Evolutionary conservation across 2,888 invertebrate species (phyloP).

Genomic region (Eupelmus urozonus): DNA sequence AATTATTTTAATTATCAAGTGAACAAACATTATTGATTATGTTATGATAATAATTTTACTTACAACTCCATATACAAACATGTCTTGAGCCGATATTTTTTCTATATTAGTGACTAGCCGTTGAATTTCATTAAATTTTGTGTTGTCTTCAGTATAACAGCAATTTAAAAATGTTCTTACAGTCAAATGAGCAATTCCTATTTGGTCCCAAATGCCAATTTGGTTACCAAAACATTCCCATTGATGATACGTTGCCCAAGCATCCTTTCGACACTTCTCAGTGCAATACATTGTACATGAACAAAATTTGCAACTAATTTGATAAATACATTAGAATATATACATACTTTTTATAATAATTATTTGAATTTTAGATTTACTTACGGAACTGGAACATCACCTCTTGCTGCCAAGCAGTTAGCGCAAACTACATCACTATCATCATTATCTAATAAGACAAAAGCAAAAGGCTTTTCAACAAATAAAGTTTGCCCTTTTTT

Average conservation of each 20-base stretch:
- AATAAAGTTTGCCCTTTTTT: slow-evolving; percentile 86
- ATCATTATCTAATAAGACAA: slow-evolving; percentile 82
- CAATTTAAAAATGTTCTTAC: slow-evolving; percentile 82
- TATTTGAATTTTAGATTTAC: slow-evolving; percentile 67
- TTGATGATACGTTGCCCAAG: slow-evolving; percentile 81
- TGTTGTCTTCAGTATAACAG: slow-evolving; percentile 72
- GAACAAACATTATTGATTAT: too few relatives aligned
- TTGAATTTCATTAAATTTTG: slow-evolving; percentile 83
- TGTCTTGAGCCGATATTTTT: slow-evolving; percentile 82
- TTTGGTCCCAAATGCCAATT: slow-evolving; percentile 82
- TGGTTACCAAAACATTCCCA: slow-evolving; percentile 86
- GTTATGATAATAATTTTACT: slow-evolving; percentile 67
- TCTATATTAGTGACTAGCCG: slow-evolving; percentile 86
- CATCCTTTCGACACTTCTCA: slow-evolving; percentile 80
- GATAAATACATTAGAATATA: slow-evolving; percentile 53
- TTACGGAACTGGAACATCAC: slow-evolving; percentile 82
- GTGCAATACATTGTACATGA: slow-evolving; percentile 85
- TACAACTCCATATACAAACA: slow-evolving; percentile 85
- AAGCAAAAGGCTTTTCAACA: slow-evolving; percentile 88
- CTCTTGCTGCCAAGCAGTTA: slow-evolving; percentile 82
- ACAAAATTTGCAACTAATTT: slow-evolving; percentile 83
- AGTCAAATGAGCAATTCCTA: slow-evolving; percentile 90
- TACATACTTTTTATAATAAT: slow-evolving; percentile 39
- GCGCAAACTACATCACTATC: slow-evolving; percentile 82
- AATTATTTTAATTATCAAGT: too few relatives aligned